phyloP scores from a whole-genome alignment of 2,113 vertebrate genomes.

The Bettongia penicillata region DNA sequence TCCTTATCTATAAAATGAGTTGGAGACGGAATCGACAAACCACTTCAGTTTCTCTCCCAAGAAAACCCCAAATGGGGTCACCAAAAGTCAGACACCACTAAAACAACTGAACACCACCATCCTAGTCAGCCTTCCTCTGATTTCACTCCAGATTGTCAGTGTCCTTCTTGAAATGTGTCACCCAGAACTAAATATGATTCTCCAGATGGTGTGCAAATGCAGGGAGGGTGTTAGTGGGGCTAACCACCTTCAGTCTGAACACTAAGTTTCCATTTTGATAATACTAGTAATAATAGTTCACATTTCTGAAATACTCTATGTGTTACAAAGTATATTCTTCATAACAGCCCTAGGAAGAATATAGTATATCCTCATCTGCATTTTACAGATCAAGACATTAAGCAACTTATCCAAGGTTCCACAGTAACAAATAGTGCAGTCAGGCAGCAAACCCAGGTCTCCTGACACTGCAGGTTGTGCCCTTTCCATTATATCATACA shows the following conservation, averaged over 20 bases:
- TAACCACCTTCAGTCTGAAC: background rate
- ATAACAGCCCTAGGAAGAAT: too few relatives aligned
- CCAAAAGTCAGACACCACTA: background rate
- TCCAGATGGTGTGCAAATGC: background rate
- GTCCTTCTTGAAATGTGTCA: background rate
- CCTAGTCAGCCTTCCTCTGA: background rate
- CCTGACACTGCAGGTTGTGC: too few relatives aligned
- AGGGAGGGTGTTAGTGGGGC: background rate
- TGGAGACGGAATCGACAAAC: background rate
- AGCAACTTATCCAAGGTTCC: background rate
- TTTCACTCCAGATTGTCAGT: background rate
- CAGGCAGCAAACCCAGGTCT: background rate
- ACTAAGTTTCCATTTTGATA: background rate
- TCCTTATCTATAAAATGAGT: background rate
- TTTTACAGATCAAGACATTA: background rate
- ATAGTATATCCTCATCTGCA: too few relatives aligned
- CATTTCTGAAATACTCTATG: background rate
- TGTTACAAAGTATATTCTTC: background rate
- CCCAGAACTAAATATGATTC: background rate
- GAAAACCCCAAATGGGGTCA: background rate
- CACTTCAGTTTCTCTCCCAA: background rate
- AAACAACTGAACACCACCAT: background rate
- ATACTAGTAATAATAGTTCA: background rate
- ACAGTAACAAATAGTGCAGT: background rate
- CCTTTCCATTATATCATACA: background rate